Conservation (phyloP, 2,797 vertebrate genomes). For the Leptodactylus fallax region DNA sequence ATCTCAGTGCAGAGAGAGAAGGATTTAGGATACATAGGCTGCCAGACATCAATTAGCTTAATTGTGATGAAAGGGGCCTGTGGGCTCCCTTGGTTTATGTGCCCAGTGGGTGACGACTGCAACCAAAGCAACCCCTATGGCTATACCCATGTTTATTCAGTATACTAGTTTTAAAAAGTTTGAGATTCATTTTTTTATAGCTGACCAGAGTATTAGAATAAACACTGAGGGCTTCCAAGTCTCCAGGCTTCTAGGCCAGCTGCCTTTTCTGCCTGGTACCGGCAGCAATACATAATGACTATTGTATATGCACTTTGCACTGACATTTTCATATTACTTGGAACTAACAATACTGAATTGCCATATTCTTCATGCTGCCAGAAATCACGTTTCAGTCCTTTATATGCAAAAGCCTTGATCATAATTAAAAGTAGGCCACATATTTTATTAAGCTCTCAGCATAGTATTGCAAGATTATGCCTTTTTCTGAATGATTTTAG, state of each 20-base stretch:
- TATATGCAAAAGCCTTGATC: background rate
- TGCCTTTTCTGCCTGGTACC: background rate
- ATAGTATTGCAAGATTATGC: background rate
- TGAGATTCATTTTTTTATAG: too few species aligned
- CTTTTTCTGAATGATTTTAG: background rate
- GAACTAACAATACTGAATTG: background rate
- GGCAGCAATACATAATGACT: background rate
- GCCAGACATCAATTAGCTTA: too few species aligned
- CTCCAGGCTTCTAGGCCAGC: background rate
- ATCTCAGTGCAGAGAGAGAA: too few species aligned
- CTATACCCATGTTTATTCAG: too few species aligned
- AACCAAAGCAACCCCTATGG: too few species aligned
- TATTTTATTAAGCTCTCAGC: constrained; percentile 8
- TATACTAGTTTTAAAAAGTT: too few species aligned
- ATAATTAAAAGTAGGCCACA: background rate
- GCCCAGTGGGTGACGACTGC: too few species aligned
- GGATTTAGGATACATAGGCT: too few species aligned
- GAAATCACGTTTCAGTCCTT: background rate
- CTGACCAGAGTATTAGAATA: background rate
- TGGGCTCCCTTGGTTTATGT: too few species aligned
- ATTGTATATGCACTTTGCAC: background rate
- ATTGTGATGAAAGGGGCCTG: too few species aligned
- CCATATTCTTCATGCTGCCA: background rate
- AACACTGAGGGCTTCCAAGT: background rate
- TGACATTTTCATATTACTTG: background rate